Conservation (phyloP, 2,888 invertebrate species). For the Thymelicus acteon region DNA sequence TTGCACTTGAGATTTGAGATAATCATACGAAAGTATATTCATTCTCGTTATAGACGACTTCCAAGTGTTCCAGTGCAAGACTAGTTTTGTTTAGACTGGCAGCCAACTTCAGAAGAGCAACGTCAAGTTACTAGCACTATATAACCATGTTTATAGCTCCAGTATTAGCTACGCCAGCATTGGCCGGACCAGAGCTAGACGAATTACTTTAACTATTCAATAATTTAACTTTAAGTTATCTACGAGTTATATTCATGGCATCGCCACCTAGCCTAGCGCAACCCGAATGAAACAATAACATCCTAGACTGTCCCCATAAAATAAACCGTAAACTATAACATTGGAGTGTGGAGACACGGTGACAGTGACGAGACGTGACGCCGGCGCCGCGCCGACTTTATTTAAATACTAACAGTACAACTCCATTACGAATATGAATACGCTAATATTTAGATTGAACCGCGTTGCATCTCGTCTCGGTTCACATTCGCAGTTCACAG, state of each 20-base stretch:
- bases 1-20: background rate
- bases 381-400: background rate
- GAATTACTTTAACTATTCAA: conserved; percentile 48
- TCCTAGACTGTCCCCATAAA: conserved; percentile 78
- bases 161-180: conserved; percentile 35
- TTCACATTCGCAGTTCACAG: background rate
- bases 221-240: conserved; percentile 52
- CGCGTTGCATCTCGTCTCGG: conserved; percentile 15
- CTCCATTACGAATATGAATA: conserved; percentile 17
- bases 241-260: conserved; percentile 73
- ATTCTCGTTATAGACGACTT: background rate
- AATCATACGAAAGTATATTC: background rate
- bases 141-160: conserved; percentile 19
- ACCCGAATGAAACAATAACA: conserved; percentile 77
- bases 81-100: background rate
- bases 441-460: conserved; percentile 15
- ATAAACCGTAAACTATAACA: conserved; percentile 79
- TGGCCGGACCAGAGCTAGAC: conserved; percentile 38
- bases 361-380: conserved; percentile 4
- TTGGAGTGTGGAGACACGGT: conserved; percentile 46
- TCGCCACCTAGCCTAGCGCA: conserved; percentile 82
- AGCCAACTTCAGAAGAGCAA: conserved; percentile 2
- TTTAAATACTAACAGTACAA: conserved; percentile 9
- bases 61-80: background rate
- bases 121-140: conserved; percentile 1